A percentile compares a stretch with the other conserved stretches of the same genome.
phyloP scores from a whole-genome alignment of 2,888 invertebrate species.

The Branchipolynoe longqiensis region DNA sequence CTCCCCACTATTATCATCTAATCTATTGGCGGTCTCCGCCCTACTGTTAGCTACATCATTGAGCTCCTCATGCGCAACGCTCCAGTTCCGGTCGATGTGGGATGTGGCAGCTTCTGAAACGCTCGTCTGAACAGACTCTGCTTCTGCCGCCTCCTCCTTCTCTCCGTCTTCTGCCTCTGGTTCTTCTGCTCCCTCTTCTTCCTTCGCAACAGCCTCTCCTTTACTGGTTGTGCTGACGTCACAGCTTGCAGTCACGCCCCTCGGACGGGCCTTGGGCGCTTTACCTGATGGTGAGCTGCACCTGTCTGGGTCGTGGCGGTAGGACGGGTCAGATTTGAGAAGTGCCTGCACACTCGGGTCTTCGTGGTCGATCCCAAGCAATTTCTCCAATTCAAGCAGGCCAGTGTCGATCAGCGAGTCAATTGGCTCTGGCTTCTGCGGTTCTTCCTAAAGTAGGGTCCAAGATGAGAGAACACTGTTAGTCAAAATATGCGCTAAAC shows the following conservation, averaged over 20 bases:
- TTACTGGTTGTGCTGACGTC: neutral
- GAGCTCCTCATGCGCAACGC: too few species aligned
- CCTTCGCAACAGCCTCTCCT: too few species aligned
- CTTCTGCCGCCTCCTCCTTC: neutral
- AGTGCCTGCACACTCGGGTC: constrained; percentile 37
- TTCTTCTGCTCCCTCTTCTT: neutral
- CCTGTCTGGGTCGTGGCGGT: neutral
- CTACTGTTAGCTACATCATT: too few species aligned
- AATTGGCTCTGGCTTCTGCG: neutral
- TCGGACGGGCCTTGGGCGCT: too few species aligned
- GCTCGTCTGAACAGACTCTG: neutral
- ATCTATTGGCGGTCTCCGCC: too few species aligned
- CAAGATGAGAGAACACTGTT: too few species aligned
- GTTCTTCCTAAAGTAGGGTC: too few species aligned
- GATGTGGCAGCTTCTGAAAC: too few species aligned
- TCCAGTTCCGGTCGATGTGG: too few species aligned
- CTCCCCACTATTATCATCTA: too few species aligned
- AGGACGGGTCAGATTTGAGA: constrained; percentile 22
- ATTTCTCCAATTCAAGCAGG: constrained; percentile 30
- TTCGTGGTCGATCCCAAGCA: constrained; percentile 28
- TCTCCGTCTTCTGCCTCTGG: neutral
- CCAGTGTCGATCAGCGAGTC: constrained; percentile 45
- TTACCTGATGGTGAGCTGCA: too few species aligned
- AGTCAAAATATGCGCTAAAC: neutral
- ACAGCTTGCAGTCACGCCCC: too few species aligned